Evolutionary conservation across 1,140 invertebrate species (phyloP), one percentile per base, ranked within the genome.

Genomic region (Drosophila setifemur): DNA sequence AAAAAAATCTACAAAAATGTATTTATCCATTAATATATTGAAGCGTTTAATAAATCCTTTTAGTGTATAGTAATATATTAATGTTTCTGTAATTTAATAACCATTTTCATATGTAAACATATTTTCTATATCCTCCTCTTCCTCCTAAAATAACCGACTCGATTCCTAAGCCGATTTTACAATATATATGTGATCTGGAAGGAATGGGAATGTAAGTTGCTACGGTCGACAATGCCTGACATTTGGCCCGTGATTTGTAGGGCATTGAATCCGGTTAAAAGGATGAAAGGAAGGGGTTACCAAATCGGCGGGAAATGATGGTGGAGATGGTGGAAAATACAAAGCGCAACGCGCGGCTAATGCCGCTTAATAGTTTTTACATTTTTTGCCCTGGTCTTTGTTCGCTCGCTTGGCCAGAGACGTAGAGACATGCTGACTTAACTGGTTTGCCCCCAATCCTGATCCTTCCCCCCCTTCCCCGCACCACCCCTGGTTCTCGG

Each of bases 361-460:
- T 85, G 71, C 81, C 81, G 81, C 72, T 86, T 85, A 85, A 85
- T 85, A 85, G 79, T 85, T 85, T 86, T 85, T 81, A 81, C 74
- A 86, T 86, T 85, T 86, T 85, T 75, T 70, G 37, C 49, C 23
- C 40, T 29, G 47, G 57, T 67, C 74, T 79, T 85, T 85, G 73
- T 66, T 73, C 74, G 67, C 72, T 57, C 48, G 45, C 69, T 25
- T 79, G 29, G 33, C 53, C 44, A 48, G 25, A 35, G 40, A 31
- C 57, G 40, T 37, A 26, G 48, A 50, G 64, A 78, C 70, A 78
- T 75, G 79, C 79, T 86, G 79, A 86, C 79, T 86, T 85, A 75
- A 85, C 79, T 86, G 81, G 77, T 85, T 86, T 74, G 64, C 19
- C 60, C 57, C 52, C 57, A 60, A 61, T 58, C 21, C 37, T 11